These are phyloP conservation scores for Blastobasis adustella DNA, from an alignment of 2,888 invertebrate species.

Conservation along the genomic window DNA sequence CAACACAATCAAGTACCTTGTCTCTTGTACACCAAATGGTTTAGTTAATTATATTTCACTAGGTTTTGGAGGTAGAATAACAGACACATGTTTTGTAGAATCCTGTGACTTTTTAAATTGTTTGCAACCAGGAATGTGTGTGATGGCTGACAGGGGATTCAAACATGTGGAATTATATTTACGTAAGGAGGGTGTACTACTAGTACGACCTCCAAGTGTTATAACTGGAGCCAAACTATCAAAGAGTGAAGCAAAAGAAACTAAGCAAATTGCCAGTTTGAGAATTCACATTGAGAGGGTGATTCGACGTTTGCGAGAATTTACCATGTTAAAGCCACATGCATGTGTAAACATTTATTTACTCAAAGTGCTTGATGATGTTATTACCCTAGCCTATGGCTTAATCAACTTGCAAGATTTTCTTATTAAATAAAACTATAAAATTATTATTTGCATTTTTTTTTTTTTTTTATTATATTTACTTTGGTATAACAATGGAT, in stretches of 20 bases:
- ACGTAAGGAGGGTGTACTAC: conserved; percentile 1
- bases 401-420: neutral
- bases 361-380: neutral
- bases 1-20: conserved; percentile 20
- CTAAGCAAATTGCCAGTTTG: conserved; percentile 18
- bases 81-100: conserved; percentile 13
- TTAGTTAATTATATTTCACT: conserved; percentile 17
- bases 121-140: conserved; percentile 9
- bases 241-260: conserved; percentile 14
- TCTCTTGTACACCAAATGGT: conserved; percentile 18
- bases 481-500: conserved; percentile 15
- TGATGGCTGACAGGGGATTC: conserved; percentile 18
- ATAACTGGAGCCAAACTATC: conserved; percentile 7
- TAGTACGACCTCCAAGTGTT: conserved; percentile 17
- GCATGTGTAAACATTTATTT: neutral
- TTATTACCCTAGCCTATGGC: conserved; percentile 1
- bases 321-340: conserved; percentile 19
- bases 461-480: conserved; percentile 3
- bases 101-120: conserved; percentile 12
- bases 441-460: neutral
- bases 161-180: conserved; percentile 15
- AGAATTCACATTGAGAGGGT: conserved; percentile 19
- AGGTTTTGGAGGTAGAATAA: conserved; percentile 16
- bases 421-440: neutral
- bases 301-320: conserved; percentile 15